Evolutionary conservation across 1,140 invertebrate species (phyloP).

Genomic region (Heliconius hermathena): DNA sequence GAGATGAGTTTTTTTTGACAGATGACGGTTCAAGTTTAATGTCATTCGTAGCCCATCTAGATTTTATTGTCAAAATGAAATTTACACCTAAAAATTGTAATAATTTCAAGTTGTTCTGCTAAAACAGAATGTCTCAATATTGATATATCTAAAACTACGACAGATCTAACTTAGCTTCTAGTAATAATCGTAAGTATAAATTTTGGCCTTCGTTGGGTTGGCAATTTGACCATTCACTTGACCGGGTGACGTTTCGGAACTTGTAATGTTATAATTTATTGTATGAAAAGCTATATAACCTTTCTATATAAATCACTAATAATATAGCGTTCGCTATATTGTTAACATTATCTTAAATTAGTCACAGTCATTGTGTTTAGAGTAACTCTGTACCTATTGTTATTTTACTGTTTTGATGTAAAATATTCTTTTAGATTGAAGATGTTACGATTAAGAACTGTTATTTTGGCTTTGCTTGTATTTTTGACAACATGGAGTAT

Average conservation of each 20-base stretch:
- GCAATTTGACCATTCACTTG: slow-evolving; percentile 39
- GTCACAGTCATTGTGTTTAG: slow-evolving; percentile 1
- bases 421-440: slow-evolving; percentile 39
- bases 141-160: background rate
- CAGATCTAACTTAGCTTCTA: background rate
- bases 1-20: slow-evolving; percentile 4
- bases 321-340: background rate
- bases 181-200: slow-evolving; percentile 28
- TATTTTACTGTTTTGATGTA: background rate
- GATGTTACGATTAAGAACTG: slow-evolving; percentile 62
- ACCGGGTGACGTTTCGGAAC: slow-evolving; percentile 41
- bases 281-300: slow-evolving; percentile 13
- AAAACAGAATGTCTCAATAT: slow-evolving; percentile 7
- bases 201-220: slow-evolving; percentile 37
- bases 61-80: slow-evolving; percentile 10
- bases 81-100: background rate
- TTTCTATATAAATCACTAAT: background rate
- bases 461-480: slow-evolving; percentile 48
- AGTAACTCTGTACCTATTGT: background rate
- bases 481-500: slow-evolving; percentile 58
- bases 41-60: background rate
- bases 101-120: background rate
- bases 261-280: slow-evolving; percentile 16
- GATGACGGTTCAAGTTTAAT: slow-evolving; percentile 2
- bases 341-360: slow-evolving; percentile 9